A percentile compares a stretch with the other conserved stretches of the same genome.
Evolutionary conservation across 1,140 invertebrate genomes (phyloP).

Genomic region (Condylostylus longicornis): DNA sequence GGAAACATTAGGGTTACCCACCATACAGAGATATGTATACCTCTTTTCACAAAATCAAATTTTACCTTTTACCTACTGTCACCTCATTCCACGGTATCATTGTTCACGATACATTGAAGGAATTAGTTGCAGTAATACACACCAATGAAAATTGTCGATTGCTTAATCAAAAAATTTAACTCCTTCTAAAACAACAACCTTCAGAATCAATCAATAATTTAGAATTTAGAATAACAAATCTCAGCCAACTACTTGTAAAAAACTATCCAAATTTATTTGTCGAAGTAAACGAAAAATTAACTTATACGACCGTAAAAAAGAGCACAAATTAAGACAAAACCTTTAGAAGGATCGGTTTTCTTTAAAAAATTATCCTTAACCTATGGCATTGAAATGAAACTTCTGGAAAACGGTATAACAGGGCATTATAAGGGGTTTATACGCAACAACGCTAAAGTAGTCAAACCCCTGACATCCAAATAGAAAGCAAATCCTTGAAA

Average conservation of each 20-base stretch:
- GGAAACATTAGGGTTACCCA: conserved; percentile 3
- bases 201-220: conserved; percentile 4
- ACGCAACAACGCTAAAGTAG: too few relatives aligned
- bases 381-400: conserved; percentile 11
- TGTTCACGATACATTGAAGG: too few relatives aligned
- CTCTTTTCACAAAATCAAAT: too few relatives aligned
- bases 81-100: too few relatives aligned
- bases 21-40: too few relatives aligned
- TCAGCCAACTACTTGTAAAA: conserved; percentile 3
- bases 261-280: conserved; percentile 3
- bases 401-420: conserved; percentile 17
- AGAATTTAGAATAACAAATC: neutral
- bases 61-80: too few relatives aligned
- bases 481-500: too few relatives aligned
- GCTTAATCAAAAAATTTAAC: neutral
- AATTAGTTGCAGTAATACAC: conserved; percentile 5
- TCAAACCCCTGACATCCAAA: too few relatives aligned
- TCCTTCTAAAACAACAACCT: neutral
- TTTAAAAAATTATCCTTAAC: conserved; percentile 14
- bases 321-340: too few relatives aligned
- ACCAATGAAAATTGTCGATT: neutral
- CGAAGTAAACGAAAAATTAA: conserved; percentile 1
- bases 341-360: too few relatives aligned
- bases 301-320: conserved; percentile 4
- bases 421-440: too few relatives aligned